Base-by-base conservation (phyloP, 2,888 invertebrate species). In the Eilema griseolum region DNA sequence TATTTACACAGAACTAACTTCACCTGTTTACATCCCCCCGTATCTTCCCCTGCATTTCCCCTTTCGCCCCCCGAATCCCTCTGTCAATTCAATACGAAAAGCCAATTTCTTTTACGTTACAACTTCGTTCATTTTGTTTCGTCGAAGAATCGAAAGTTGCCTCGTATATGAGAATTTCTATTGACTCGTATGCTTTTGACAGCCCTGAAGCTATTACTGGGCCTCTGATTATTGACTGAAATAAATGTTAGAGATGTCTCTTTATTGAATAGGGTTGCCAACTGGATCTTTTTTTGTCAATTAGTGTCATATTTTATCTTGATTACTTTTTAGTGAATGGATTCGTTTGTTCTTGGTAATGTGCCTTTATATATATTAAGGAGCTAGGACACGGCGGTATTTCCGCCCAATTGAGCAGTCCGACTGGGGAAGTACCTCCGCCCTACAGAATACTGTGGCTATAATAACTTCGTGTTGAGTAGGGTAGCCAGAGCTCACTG, bases 51-150 rank as follows among this genome's bases (percentile, higher is more conserved):
- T 72, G 75, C 78, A 75, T 76, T 79, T 67, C 72, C 68, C 80
- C 68, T 61, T 16, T 20, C 63, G 23, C 68, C 68, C 73, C 69
- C 79, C 71, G 71, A 60, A 70, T 76, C 82, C 82, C 83, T 83
- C 82, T 85, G 89, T 89, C 92, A 90, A 91, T 92, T 92, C 92
- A 91, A 92, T 92, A 91, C 91, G 83, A 90, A 85, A 93, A 93
- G 91, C 92, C 93, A 93, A 93, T 94, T 92, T 91, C 91, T 92
- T 92, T 91, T 87, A 89, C 90, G 89, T 89, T 90, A 90, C 89
- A 91, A 92, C 88, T 90, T 88, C 86, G 85, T 87, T 93, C 92
- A 91, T 93, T 92, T 90, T 89, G 89, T 91, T 89, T 88, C 89
- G 84, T 74, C 83, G 79, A 83, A 86, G 86, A 87, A 87, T 88